Evolutionary conservation across 1,140 invertebrate species (phyloP), one percentile per base, ranked within the genome.

Genomic region (Akabosia matsudoensis): DNA sequence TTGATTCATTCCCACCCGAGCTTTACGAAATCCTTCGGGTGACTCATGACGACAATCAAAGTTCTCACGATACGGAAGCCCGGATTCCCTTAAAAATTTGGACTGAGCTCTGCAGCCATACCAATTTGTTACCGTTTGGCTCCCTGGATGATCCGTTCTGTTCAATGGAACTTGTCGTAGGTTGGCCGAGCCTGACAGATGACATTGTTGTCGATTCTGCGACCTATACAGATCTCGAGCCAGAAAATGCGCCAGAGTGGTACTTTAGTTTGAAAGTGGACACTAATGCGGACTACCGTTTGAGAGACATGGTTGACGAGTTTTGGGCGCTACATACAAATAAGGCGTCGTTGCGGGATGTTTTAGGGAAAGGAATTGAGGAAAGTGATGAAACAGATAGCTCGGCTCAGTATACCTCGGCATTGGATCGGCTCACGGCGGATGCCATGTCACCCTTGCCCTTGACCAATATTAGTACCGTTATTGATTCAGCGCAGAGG

Each of bases 171-270:
- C 84, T 97, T 1, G 92, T 91, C 82, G 90, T 92, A n/a, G 92
- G 91, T 10, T 98, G 96, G 96, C 91, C 91, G 1, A 88, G 90
- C 83, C 86, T 97, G 67, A 89, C 90, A 1, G 95, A 97, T 83
- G 91, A 93, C 84, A 89, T 93, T 33, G 90, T 97, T 33, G 90
- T 96, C 0, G 96, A 98, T 83, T 93, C 91, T 79, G 91, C 94
- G 83, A 90, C 89, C 74, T 94, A 94, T 83, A 92, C 91, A 51
- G 93, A 97, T 86, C 90, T 98, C 81, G 90, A 96, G 83, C 94
- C 96, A 13, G 85, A 91, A 30, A 89, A 92, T 82, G 95, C 96
- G 30, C 91, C 92, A 0, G 88, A 90, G 77, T 97, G 96, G 70
- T 81, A 76, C 28, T 80, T 80, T 71, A 31, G 72, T 18, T 61